Percentiles rank a stretch among this genome's conserved stretches.
Evolutionary conservation across 2,888 invertebrate genomes (phyloP).

Genomic region (Phengaris arion): DNA sequence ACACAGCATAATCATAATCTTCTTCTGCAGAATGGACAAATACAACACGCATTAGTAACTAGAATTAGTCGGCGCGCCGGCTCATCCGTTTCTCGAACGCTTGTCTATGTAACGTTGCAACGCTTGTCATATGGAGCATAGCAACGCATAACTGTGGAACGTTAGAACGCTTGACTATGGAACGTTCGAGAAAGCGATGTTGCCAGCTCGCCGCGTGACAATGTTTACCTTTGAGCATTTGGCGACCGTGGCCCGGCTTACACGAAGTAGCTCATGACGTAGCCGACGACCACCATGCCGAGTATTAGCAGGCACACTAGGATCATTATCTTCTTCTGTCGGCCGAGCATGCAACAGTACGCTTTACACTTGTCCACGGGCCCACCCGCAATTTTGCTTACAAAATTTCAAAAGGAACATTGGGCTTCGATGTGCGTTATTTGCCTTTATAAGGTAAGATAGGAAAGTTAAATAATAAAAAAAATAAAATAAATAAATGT

Average conservation of each 20-base stretch:
- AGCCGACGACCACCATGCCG: constrained; percentile 88
- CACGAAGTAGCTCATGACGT: constrained; percentile 81
- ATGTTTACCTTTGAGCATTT: constrained; percentile 70
- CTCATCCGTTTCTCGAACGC: constrained; percentile 37
- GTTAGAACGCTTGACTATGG: constrained; percentile 29
- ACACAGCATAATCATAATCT: constrained; percentile 95
- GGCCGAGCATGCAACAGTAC: constrained; percentile 71
- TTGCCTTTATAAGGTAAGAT: constrained; percentile 53
- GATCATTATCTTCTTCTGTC: constrained; percentile 95
- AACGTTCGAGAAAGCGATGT: constrained; percentile 32
- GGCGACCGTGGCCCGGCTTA: constrained; percentile 62
- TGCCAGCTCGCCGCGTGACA: constrained; percentile 50
- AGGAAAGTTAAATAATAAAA: constrained; percentile 51
- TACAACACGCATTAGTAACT: constrained; percentile 70
- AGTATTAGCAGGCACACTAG: constrained; percentile 92
- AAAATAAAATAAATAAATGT: constrained; percentile 77
- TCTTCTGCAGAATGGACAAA: constrained; percentile 88
- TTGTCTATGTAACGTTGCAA: constrained; percentile 28
- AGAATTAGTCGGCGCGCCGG: constrained; percentile 57
- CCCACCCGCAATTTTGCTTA: constrained; percentile 45
- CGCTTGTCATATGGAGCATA: not conserved
- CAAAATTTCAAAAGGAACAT: constrained; percentile 36
- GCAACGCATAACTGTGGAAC: not conserved
- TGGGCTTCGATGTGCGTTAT: constrained; percentile 65
- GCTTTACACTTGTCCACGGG: constrained; percentile 59